Base-by-base conservation (phyloP, 2,113 vertebrate species). In the Heterotis niloticus region DNA sequence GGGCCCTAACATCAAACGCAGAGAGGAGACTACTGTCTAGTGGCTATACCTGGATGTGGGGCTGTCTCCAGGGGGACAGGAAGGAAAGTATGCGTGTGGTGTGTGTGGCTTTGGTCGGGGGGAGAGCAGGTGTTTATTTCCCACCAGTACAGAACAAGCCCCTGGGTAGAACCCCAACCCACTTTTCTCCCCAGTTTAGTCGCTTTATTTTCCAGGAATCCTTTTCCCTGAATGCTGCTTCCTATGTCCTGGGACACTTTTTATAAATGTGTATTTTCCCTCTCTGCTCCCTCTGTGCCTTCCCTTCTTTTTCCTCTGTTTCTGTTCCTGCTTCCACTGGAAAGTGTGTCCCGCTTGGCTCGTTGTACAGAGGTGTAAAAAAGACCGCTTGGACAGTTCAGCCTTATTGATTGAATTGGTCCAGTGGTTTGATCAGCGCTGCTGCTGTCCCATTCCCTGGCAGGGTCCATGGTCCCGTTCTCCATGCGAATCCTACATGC, bases 401-500 rank as follows among this genome's bases (percentile, higher is more conserved):
- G 3, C 34, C 34, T 2, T 44, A 44, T 44, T n/a, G 34, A 44
- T 44, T 44, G 34, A 44, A 44, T 44, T 44, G 34, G 7, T 44
- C 34, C 7, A 7, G 34, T 44, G 34, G 34, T 7, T 44, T 7
- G 34, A 44, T 44, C 7, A 7, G 7, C 51, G 44, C 64, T 34
- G 70, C 57, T 11, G 51, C 68, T 70, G n/a, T 20, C 44, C 64
- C 74, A 17, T 67, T 65, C 52, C n/a, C 51, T 70, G 78, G 81
- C 84, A 99, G 98, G 98, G 83, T 99, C 98, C 78, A 96, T 99
- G 95, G 95, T 99, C 78, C 98, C 98, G 57, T 99, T 99, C 86
- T 98, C 97, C 29, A 98, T 98, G 98, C 86, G 97, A 64, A 90
- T 99, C 88, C 88, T 99, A 74, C 95, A 98, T 20, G 96, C 98